phyloP scores from a whole-genome alignment of 2,113 vertebrate genomes.

The Drymodes brunneopygia region DNA sequence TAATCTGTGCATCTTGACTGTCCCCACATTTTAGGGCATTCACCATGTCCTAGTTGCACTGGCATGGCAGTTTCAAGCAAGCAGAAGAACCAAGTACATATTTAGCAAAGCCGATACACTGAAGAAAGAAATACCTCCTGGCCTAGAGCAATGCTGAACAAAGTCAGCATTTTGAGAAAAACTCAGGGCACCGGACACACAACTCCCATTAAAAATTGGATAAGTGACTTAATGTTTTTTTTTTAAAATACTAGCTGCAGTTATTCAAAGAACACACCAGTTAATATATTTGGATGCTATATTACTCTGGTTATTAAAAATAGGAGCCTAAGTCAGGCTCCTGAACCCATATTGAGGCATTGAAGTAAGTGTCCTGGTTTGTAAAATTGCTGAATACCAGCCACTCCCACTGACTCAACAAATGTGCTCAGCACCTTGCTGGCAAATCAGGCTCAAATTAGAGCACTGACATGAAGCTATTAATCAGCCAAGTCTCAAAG shows the following conservation, averaged over 20 bases:
- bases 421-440: background rate
- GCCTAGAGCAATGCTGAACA: background rate
- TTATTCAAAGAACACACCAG: background rate
- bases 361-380: background rate
- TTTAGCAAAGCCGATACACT: background rate
- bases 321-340: background rate
- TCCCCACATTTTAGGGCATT: background rate
- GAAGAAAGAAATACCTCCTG: background rate
- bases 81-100: background rate
- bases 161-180: background rate
- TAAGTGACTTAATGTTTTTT: background rate
- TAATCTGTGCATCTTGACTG: background rate
- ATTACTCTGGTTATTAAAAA: conserved; percentile 6
- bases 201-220: background rate
- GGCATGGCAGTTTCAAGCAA: background rate
- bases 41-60: background rate
- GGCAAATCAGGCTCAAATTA: background rate
- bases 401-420: background rate
- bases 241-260: background rate
- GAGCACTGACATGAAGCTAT: background rate
- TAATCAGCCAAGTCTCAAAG: background rate
- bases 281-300: background rate
- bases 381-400: conserved; percentile 31
- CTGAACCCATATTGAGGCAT: background rate
- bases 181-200: background rate